A percentile compares a stretch with the other conserved stretches of the same genome.
Conservation (phyloP, 2,888 invertebrate species). For the Gibbula magus region DNA sequence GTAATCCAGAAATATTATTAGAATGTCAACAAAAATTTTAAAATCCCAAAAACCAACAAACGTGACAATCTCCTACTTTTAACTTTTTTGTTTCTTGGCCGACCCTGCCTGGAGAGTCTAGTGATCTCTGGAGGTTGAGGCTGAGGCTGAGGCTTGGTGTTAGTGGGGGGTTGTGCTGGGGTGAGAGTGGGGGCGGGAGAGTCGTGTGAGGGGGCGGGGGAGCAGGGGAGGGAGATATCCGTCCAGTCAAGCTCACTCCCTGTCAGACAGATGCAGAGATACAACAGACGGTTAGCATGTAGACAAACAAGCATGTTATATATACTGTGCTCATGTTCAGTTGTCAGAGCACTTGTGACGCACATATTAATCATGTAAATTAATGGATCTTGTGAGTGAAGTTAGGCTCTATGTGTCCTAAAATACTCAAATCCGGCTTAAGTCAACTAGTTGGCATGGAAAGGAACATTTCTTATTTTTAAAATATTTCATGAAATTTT, state of each 20-base stretch:
- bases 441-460: no score
- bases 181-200: background rate
- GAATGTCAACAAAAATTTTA: no score
- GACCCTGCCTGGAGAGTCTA: background rate
- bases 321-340: no score
- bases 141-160: background rate
- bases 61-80: background rate
- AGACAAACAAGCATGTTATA: background rate
- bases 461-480: no score
- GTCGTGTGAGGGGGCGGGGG: background rate
- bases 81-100: conserved; percentile 5
- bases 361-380: no score
- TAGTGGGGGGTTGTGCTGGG: conserved; percentile 1
- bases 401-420: no score
- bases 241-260: conserved; percentile 2
- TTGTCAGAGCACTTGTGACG: no score
- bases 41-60: no score
- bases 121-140: background rate
- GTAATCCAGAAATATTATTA: no score
- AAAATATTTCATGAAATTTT: no score
- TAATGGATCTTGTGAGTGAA: no score
- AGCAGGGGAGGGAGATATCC: conserved; percentile 23
- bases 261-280: conserved; percentile 16
- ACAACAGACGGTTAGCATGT: background rate
- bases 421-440: no score